Evolutionary conservation across 2,113 vertebrate genomes (phyloP), one percentile per base, ranked within the genome.

Genomic region (Plecturocebus donacophilus): DNA sequence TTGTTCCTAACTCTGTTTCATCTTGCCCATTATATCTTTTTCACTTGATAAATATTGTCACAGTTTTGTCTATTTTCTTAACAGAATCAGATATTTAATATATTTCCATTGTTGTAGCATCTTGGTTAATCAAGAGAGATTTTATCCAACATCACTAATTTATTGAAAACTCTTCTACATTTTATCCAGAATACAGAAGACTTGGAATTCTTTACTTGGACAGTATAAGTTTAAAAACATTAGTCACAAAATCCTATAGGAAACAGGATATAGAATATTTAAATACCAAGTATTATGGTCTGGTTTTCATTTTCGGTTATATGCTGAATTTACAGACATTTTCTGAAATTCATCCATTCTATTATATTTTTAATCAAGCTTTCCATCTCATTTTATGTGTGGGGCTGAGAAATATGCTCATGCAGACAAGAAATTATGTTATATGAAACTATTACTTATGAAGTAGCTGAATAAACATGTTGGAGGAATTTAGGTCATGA

Each of bases 291-390:
- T 61, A 42, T 17, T 61, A 73, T 86, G 10, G 0, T 8, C 10
- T 80, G 5, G 1, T 47, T 92, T 83, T 58, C 38, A 61, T 81
- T 88, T 81, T 25, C 52, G 9, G 4, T 86, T 79, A 2, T 94
- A 70, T 40, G 16, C 12, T 87, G 42, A 87, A 89, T 95, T 81
- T 86, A 85, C 5, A 88, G 49, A 77, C 2, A 76, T 58, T 88
- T 92, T 68, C 30, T 81, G 32, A 92, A 95, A 89, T 84, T 47
- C 19, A 86, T 4, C 40, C 17, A 82, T 75, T 84, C 27, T 90
- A 52, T 93, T 94, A 20, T 81, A 49, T 64, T 95, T 96, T 96
- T 94, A 87, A 85, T 77, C 23, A 86, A 8, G 30, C 19, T 95
- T 93, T 94, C 13, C 1, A 4, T 90, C 21, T 91, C 35, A 85